A percentile compares a stretch with the other conserved stretches of the same genome.
Evolutionary conservation across 2,113 vertebrate species (phyloP).

Genomic region (Pteruthius melanotis): DNA sequence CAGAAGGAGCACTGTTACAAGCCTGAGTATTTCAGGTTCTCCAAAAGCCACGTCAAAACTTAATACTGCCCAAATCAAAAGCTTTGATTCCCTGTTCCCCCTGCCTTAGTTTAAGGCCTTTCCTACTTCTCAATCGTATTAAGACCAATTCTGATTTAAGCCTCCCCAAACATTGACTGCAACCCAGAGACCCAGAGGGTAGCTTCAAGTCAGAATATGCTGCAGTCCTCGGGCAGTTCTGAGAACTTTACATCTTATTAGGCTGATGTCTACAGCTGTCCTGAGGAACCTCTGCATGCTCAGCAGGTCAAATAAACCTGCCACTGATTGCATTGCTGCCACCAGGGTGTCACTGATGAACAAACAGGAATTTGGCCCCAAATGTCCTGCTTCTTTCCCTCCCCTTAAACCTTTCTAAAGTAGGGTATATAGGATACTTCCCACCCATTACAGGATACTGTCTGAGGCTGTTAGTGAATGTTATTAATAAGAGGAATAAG

Average conservation of each 20-base stretch:
- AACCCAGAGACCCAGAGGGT: not conserved
- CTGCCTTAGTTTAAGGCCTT: not conserved
- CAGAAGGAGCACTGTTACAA: not conserved
- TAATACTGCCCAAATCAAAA: not conserved
- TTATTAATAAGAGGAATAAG: not conserved
- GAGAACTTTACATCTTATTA: not conserved
- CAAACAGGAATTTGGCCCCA: not conserved
- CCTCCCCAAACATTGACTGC: fast-evolving
- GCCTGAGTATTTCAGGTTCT: not conserved
- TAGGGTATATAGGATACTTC: not conserved
- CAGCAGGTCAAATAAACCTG: not conserved
- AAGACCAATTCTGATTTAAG: not conserved
- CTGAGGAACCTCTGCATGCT: not conserved
- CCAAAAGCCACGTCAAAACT: not conserved
- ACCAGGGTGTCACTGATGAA: not conserved
- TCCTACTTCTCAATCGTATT: not conserved
- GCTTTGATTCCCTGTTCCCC: not conserved
- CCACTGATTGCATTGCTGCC: not conserved
- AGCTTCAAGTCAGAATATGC: not conserved
- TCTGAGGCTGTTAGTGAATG: not conserved
- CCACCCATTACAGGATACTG: not conserved
- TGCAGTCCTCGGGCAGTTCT: not conserved
- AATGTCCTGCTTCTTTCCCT: not conserved
- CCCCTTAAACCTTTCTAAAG: not conserved
- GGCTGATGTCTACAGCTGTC: not conserved